A percentile compares a stretch with the other conserved stretches of the same genome.
These are phyloP conservation scores for Melolontha melolontha DNA, from an alignment of 2,888 invertebrate species.

Conservation along the genomic window DNA sequence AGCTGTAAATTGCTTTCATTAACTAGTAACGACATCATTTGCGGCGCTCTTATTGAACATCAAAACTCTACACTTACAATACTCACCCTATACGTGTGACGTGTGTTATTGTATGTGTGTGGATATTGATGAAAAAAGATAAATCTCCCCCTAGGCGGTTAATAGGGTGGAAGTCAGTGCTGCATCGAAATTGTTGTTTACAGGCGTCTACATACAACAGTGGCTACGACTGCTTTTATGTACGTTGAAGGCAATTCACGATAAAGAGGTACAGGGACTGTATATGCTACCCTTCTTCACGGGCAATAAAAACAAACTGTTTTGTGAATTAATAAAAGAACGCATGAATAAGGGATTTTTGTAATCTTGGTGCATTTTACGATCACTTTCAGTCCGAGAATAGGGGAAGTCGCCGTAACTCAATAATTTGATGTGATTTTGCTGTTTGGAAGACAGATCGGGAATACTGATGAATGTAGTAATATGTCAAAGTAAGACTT, in stretches of 20 bases:
- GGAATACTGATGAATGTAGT: neutral
- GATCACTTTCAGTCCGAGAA: constrained; percentile 21
- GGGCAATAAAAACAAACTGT: constrained; percentile 35
- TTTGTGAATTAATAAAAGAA: constrained; percentile 37
- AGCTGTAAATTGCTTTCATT: constrained; percentile 5
- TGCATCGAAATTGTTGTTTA: constrained; percentile 42
- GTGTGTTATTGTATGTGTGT: constrained; percentile 14
- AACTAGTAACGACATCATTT: constrained; percentile 27
- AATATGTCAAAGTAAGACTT: neutral
- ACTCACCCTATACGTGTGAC: neutral
- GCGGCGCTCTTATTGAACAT: constrained; percentile 23
- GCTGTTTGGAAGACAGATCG: constrained; percentile 1
- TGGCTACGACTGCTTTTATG: constrained; percentile 26
- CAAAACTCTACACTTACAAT: constrained; percentile 19
- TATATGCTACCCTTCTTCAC: constrained; percentile 29
- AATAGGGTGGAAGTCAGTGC: constrained; percentile 47
- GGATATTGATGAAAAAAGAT: constrained; percentile 47
- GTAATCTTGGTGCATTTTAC: constrained; percentile 37
- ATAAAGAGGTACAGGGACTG: constrained; percentile 36
- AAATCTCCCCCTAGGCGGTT: constrained; percentile 49
- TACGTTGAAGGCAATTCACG: constrained; percentile 31
- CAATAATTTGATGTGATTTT: constrained; percentile 11
- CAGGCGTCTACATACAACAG: constrained; percentile 40
- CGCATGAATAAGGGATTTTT: constrained; percentile 36
- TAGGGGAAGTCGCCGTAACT: constrained; percentile 10